Evolutionary conservation across 2,797 vertebrate genomes (phyloP).

Genomic region (Champsocephalus gunnari): DNA sequence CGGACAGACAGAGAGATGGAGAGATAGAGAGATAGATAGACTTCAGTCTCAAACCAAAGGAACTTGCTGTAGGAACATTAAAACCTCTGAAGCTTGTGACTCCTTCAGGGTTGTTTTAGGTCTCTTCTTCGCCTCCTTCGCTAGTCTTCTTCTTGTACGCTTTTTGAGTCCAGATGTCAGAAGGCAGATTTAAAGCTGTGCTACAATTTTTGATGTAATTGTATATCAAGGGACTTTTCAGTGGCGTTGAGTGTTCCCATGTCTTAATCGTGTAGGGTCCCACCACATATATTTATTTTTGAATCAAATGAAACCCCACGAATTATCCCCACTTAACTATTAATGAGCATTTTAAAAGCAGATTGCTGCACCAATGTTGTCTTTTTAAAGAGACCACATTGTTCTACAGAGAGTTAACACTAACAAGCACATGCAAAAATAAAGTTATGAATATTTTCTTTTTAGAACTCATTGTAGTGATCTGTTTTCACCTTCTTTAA

Average conservation of each 20-base stretch:
- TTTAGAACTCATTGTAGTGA: slow-evolving; percentile 10
- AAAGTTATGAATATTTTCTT: too few species aligned
- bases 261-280: neutral
- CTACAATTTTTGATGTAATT: neutral
- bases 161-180: too few species aligned
- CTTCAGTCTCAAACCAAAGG: too few species aligned
- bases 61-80: too few species aligned
- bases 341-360: neutral
- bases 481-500: neutral
- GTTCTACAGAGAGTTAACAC: too few species aligned
- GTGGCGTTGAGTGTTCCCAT: neutral
- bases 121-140: neutral
- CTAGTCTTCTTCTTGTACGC: neutral
- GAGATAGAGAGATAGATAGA: neutral
- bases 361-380: neutral
- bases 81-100: neutral
- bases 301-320: neutral
- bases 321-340: neutral
- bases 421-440: too few species aligned
- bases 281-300: neutral
- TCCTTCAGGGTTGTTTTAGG: neutral
- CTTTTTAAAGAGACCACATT: too few species aligned
- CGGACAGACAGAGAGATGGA: too few species aligned
- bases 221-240: neutral
- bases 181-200: too few species aligned